Evolutionary conservation across 2,113 vertebrate genomes (phyloP).

Genomic region (Dermatemys mawii): DNA sequence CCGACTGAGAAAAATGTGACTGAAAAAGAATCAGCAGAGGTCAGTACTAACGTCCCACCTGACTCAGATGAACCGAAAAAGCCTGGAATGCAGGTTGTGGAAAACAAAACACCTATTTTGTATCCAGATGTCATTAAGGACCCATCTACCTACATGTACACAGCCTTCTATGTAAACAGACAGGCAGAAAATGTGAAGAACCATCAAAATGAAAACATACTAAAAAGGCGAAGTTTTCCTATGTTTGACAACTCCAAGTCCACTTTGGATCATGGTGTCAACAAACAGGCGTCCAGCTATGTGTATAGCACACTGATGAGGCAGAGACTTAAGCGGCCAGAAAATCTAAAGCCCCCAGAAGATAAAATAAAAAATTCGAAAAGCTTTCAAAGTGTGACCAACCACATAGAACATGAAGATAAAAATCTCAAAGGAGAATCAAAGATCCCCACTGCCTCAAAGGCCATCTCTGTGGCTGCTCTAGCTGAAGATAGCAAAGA

Average conservation of each 20-base stretch:
- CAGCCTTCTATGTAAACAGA: conserved; percentile 75
- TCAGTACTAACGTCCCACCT: background rate
- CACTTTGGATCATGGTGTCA: conserved; percentile 69
- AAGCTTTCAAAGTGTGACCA: conserved; percentile 78
- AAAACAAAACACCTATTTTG: conserved; percentile 59
- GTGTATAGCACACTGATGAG: conserved; percentile 83
- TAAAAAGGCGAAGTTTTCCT: conserved; percentile 92
- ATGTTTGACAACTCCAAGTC: conserved; percentile 85
- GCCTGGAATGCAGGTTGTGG: conserved; percentile 73
- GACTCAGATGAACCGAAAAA: conserved; percentile 69
- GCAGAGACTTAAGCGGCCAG: conserved; percentile 73
- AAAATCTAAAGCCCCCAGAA: conserved; percentile 68
- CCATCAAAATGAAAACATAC: conserved; percentile 78
- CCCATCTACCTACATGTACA: conserved; percentile 74
- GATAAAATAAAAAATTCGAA: conserved; percentile 69
- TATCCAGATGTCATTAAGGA: conserved; percentile 58
- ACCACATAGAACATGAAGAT: conserved; percentile 78
- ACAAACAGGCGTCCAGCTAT: conserved; percentile 76
- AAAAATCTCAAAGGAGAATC: conserved; percentile 72
- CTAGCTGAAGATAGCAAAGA: conserved; percentile 77
- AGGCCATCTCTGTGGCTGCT: conserved; percentile 83
- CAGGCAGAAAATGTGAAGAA: conserved; percentile 69
- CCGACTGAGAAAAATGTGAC: conserved; percentile 10
- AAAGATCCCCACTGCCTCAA: conserved; percentile 72
- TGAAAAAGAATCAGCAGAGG: conserved; percentile 29